phyloP scores from a whole-genome alignment of 2,888 invertebrate genomes.

The Cephus pulcher region DNA sequence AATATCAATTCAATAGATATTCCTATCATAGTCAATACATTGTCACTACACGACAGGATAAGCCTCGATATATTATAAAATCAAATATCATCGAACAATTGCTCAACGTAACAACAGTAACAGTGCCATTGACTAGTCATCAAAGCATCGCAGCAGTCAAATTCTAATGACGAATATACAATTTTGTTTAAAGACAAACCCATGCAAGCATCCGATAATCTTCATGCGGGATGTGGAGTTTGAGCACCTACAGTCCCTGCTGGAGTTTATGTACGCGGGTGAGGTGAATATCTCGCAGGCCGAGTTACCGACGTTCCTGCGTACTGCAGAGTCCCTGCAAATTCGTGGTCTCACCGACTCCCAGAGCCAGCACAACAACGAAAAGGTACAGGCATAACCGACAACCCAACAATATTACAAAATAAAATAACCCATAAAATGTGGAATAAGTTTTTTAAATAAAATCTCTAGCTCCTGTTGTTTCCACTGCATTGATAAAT shows the following conservation, averaged over 20 bases:
- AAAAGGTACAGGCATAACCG: constrained; percentile 52
- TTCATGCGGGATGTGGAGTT: constrained; percentile 87
- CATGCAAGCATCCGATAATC: constrained; percentile 87
- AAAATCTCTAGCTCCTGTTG: neutral
- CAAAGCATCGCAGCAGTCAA: neutral
- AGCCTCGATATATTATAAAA: neutral
- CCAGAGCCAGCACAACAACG: constrained; percentile 65
- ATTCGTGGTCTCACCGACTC: constrained; percentile 81
- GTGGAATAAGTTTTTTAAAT: neutral
- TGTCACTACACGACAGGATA: neutral
- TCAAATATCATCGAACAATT: neutral
- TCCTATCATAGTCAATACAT: neutral
- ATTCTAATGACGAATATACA: neutral
- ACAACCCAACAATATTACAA: neutral
- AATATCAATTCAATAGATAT: neutral
- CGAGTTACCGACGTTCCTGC: constrained; percentile 79
- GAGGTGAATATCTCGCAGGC: constrained; percentile 87
- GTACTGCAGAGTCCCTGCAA: constrained; percentile 83
- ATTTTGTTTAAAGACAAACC: constrained; percentile 77
- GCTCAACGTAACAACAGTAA: neutral
- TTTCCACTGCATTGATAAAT: neutral
- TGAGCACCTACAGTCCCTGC: constrained; percentile 79
- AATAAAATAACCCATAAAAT: neutral
- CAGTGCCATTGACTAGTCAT: neutral
- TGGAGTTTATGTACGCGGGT: constrained; percentile 89